Evolutionary conservation across 1,140 invertebrate species (phyloP).

Genomic region (Drosophila saltans): DNA sequence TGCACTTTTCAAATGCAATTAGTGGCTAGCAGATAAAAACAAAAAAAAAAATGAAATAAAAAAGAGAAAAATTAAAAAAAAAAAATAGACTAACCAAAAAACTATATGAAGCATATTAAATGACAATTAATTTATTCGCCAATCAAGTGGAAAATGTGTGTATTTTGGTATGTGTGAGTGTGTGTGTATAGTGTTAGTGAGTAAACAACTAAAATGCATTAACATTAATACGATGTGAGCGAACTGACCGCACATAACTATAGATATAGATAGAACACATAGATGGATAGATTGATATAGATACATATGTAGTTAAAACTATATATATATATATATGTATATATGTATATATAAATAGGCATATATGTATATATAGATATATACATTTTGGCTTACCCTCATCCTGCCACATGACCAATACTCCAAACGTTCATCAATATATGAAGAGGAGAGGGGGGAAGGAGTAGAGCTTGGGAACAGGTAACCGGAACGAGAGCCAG

Average conservation of each 20-base stretch:
- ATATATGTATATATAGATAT: neutral
- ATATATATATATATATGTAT: neutral
- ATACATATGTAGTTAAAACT: constrained; percentile 2
- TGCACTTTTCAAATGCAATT: constrained; percentile 73
- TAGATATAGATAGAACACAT: neutral
- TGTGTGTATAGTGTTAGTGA: constrained; percentile 33
- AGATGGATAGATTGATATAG: neutral
- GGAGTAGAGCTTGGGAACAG: neutral
- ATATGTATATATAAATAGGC: neutral
- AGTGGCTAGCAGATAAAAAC: constrained; percentile 22
- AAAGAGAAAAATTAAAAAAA: neutral
- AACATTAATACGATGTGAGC: constrained; percentile 50
- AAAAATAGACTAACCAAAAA: constrained; percentile 30
- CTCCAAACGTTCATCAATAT: neutral
- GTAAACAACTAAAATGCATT: constrained; percentile 69
- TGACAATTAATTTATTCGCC: constrained; percentile 71
- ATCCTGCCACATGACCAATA: neutral
- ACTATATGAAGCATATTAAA: constrained; percentile 60
- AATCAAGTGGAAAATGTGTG: constrained; percentile 61
- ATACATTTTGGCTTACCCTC: neutral
- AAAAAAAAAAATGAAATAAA: constrained; percentile 14
- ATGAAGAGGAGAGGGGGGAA: neutral
- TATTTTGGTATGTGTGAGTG: constrained; percentile 10
- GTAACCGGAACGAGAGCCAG: no score
- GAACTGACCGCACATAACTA: constrained; percentile 18